Evolutionary conservation across 1,140 invertebrate genomes (phyloP).

Genomic region (Meloidogyne hapla): DNA sequence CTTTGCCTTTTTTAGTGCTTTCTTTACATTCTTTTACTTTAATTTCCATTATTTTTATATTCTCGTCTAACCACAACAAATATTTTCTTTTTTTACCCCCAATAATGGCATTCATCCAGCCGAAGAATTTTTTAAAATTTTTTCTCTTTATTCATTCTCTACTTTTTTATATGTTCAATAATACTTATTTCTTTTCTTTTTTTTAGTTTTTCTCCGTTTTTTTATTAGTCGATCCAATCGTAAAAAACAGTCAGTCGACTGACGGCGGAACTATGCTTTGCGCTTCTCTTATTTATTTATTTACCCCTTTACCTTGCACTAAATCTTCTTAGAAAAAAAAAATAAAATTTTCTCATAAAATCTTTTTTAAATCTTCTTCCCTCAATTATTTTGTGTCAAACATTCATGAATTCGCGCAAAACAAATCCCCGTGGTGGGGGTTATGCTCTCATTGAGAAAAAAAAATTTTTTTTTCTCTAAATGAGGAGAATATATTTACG

Average conservation of each 20-base stretch:
- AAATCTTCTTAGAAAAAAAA: constrained; percentile 1
- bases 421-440: not conserved
- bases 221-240: constrained; percentile 1
- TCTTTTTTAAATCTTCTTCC: not conserved
- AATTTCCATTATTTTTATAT: constrained; percentile 6
- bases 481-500: not conserved
- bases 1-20: not conserved
- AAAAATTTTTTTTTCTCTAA: not conserved
- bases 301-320: not conserved
- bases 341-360: not conserved
- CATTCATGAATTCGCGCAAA: not conserved
- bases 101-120: constrained; percentile 2
- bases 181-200: constrained; percentile 16
- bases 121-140: not conserved
- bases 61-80: not conserved
- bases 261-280: not conserved
- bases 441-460: not conserved
- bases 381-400: not conserved
- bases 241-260: not conserved
- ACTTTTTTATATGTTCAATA: not conserved
- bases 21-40: not conserved
- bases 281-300: not conserved
- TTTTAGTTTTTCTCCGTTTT: not conserved
- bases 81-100: not conserved
- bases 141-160: not conserved